Conservation (phyloP, 2,113 vertebrate genomes). For the Athene noctua region DNA sequence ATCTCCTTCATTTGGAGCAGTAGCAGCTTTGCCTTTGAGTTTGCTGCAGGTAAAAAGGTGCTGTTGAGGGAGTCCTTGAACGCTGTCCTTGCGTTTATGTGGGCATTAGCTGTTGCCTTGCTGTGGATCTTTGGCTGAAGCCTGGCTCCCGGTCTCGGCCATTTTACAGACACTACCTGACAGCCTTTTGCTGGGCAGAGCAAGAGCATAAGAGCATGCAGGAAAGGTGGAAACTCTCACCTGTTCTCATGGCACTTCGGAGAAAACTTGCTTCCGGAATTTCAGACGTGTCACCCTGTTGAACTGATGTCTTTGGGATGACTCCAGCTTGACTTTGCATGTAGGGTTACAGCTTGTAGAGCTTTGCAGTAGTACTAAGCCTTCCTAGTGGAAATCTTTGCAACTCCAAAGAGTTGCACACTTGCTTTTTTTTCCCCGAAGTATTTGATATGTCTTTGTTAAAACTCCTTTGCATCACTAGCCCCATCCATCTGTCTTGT, state of each 20-base stretch:
- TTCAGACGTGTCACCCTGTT: background rate
- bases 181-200: background rate
- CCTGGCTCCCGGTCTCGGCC: background rate
- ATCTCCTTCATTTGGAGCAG: background rate
- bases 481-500: background rate
- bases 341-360: accelerated
- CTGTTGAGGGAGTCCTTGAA: background rate
- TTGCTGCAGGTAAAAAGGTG: background rate
- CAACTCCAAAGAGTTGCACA: background rate
- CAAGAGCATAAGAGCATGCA: accelerated
- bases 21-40: background rate
- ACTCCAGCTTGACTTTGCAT: background rate
- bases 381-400: background rate
- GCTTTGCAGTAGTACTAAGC: background rate
- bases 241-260: background rate
- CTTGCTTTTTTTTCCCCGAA: background rate
- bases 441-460: background rate
- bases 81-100: accelerated
- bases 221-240: background rate
- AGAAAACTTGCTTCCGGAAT: background rate
- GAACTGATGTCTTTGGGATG: background rate
- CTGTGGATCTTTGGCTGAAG: background rate
- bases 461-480: background rate
- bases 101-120: background rate
- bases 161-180: background rate